Evolutionary conservation across 2,113 vertebrate genomes (phyloP).

Genomic region (Chelonoidis abingdonii): DNA sequence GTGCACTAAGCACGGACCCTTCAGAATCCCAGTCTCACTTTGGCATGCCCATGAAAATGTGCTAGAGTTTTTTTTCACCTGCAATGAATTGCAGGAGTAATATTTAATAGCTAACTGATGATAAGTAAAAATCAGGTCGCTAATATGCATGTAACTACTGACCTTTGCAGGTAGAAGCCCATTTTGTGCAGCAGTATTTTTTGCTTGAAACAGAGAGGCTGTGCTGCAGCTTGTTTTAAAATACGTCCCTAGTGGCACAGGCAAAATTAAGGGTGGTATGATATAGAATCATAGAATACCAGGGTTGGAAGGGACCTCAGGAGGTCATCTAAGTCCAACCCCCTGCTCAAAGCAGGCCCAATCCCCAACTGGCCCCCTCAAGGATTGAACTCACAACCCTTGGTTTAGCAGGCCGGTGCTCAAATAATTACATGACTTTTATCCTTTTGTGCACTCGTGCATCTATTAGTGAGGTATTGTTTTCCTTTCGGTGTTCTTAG

Average conservation of each 20-base stretch:
- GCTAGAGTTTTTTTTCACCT: neutral
- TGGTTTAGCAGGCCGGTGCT: too few relatives aligned
- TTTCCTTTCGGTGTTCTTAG: neutral
- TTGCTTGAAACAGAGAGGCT: neutral
- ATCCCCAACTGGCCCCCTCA: too few relatives aligned
- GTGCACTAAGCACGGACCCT: neutral
- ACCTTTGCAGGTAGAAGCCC: neutral
- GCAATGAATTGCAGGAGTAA: neutral
- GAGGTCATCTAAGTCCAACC: too few relatives aligned
- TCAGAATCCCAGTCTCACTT: neutral
- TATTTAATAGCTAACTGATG: neutral
- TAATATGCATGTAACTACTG: neutral
- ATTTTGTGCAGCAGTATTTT: neutral
- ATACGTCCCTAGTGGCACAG: fast-evolving
- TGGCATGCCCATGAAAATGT: neutral
- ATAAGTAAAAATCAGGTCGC: neutral
- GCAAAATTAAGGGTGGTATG: neutral
- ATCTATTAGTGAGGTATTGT: neutral
- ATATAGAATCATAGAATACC: too few relatives aligned
- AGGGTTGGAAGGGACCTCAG: too few relatives aligned
- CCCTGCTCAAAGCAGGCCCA: too few relatives aligned
- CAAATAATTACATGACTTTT: neutral
- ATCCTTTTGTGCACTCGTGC: neutral
- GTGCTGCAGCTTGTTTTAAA: neutral
- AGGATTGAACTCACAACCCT: too few relatives aligned